Percentiles rank a stretch among this genome's conserved stretches.
Conservation (phyloP, 2,113 vertebrate genomes). For the Dunckerocampus dactyliophorus region DNA sequence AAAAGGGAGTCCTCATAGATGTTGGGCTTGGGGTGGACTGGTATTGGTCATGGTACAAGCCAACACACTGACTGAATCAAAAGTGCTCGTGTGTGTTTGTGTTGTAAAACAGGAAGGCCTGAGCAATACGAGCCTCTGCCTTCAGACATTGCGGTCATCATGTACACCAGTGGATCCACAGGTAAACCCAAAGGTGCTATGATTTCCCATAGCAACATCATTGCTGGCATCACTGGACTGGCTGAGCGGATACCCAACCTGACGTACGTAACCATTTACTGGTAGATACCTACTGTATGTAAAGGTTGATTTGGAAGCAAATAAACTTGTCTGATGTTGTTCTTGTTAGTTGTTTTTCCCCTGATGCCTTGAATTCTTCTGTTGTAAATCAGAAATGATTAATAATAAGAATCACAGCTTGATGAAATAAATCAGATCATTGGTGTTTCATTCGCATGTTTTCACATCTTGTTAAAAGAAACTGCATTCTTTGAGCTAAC, state of each 20-base stretch:
- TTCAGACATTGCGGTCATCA: slow-evolving; percentile 88
- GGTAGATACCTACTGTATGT: too few species aligned
- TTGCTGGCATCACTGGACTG: slow-evolving; percentile 90
- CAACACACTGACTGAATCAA: too few species aligned
- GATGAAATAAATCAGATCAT: too few species aligned
- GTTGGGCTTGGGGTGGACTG: slow-evolving; percentile 9
- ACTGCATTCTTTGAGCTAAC: not conserved
- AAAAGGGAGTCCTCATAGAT: not conserved
- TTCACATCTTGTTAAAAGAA: not conserved
- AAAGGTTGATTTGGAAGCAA: too few species aligned
- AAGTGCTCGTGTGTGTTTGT: slow-evolving; percentile 1
- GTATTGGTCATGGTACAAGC: slow-evolving; percentile 19
- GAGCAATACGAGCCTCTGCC: slow-evolving; percentile 68
- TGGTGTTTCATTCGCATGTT: too few species aligned
- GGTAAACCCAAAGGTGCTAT: slow-evolving; percentile 93
- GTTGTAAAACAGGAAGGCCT: slow-evolving; percentile 57
- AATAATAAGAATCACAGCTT: too few species aligned
- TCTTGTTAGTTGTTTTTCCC: too few species aligned
- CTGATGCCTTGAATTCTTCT: too few species aligned
- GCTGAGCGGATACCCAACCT: slow-evolving; percentile 84
- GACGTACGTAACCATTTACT: slow-evolving; percentile 58
- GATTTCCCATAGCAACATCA: slow-evolving; percentile 92
- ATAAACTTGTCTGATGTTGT: too few species aligned
- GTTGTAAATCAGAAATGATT: too few species aligned
- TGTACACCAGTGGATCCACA: slow-evolving; percentile 97